Evolutionary conservation across 92 coral and sea anemone species (phyloP).

Genomic region (Palythoa heliodiscus): DNA sequence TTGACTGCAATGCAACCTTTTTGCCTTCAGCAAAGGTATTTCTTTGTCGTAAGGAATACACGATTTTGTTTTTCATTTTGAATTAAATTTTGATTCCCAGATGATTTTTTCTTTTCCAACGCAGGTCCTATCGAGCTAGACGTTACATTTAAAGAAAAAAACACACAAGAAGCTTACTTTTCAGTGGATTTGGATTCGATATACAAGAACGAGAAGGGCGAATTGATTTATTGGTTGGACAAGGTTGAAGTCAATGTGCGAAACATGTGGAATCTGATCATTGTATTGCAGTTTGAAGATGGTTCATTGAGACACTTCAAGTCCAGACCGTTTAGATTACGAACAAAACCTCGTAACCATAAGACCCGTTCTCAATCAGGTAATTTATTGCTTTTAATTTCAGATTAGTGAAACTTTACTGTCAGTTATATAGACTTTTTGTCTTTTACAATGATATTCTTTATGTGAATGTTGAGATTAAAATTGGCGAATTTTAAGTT

Average conservation of each 20-base stretch:
- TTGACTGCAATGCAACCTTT: too few species aligned
- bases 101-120: neutral
- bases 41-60: too few species aligned
- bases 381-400: too few species aligned
- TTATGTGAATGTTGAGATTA: too few species aligned
- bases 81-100: too few species aligned
- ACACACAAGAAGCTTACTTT: neutral
- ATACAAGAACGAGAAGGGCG: neutral
- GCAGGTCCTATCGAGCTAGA: neutral
- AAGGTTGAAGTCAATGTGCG: neutral
- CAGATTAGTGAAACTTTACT: too few species aligned
- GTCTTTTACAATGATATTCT: too few species aligned
- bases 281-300: neutral
- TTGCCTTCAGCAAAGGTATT: too few species aligned
- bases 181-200: neutral
- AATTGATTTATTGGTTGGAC: neutral
- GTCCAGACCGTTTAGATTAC: neutral
- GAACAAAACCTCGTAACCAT: neutral
- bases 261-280: neutral
- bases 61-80: too few species aligned
- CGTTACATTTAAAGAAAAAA: neutral
- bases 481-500: too few species aligned
- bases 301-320: neutral
- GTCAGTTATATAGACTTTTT: too few species aligned
- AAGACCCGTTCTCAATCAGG: neutral